phyloP scores from a whole-genome alignment of 2,888 invertebrate species.

The Cheilosia grossa region DNA sequence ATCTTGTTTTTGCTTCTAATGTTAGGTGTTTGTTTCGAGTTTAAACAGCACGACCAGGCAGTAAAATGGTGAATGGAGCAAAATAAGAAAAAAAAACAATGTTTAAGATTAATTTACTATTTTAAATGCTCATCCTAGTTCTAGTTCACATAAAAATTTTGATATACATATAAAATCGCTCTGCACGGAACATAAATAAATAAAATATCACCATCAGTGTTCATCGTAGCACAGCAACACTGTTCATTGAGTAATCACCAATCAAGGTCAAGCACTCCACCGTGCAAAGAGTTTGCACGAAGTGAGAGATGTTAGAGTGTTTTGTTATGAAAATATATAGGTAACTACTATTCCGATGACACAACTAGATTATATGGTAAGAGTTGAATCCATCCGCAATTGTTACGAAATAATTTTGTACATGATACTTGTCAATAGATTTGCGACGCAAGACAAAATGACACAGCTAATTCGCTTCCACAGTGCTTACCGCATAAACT shows the following conservation, averaged over 20 bases:
- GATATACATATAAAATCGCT: background rate
- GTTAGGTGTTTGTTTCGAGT: no score
- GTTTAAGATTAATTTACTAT: no score
- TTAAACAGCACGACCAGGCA: no score
- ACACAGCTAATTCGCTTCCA: conserved; percentile 18
- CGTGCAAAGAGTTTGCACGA: background rate
- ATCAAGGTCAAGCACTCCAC: conserved; percentile 58
- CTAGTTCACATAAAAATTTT: no score
- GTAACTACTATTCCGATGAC: conserved; percentile 12
- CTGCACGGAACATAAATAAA: background rate
- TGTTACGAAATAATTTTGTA: conserved; percentile 37
- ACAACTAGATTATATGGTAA: background rate
- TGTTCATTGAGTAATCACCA: conserved; percentile 15
- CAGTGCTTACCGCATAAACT: conserved; percentile 60
- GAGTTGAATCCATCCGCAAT: background rate
- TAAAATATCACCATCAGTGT: background rate
- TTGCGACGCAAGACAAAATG: conserved; percentile 6
- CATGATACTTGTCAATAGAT: conserved; percentile 3
- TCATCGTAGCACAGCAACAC: conserved; percentile 39
- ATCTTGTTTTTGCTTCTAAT: no score
- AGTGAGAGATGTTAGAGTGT: conserved; percentile 4
- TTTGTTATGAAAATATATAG: background rate
- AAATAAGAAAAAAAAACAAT: no score
- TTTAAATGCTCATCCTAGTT: no score
- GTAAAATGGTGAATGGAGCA: no score